Percentiles rank a stretch among this genome's conserved stretches.
Evolutionary conservation across 2,797 vertebrate genomes (phyloP).

Genomic region (Thaleichthys pacificus): DNA sequence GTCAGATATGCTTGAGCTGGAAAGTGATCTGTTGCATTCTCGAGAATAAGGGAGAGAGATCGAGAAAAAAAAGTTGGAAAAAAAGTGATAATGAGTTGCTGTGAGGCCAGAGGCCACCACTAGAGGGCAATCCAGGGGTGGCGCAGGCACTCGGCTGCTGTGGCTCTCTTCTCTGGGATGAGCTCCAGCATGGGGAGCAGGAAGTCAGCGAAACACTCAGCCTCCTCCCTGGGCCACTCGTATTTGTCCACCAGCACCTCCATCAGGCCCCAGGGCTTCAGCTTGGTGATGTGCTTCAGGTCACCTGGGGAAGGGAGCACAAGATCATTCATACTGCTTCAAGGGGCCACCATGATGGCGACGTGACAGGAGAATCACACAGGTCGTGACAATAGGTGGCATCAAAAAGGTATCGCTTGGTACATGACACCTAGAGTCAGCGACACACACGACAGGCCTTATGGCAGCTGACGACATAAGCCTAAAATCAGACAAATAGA

Average conservation of each 20-base stretch:
- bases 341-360: not conserved
- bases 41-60: slow-evolving; percentile 30
- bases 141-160: slow-evolving; percentile 89
- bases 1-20: slow-evolving; percentile 75
- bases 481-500: not conserved
- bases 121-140: slow-evolving; percentile 83
- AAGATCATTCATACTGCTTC: not conserved
- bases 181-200: slow-evolving; percentile 96
- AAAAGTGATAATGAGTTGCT: slow-evolving; percentile 38
- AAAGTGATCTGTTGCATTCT: slow-evolving; percentile 84
- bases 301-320: slow-evolving; percentile 77
- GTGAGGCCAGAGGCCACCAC: slow-evolving; percentile 50
- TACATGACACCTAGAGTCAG: not conserved
- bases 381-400: not conserved
- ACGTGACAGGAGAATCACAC: not conserved
- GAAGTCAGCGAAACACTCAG: slow-evolving; percentile 92
- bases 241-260: slow-evolving; percentile 97
- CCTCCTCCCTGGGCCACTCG: slow-evolving; percentile 91
- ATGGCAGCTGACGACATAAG: not conserved
- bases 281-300: slow-evolving; percentile 97
- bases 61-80: not conserved
- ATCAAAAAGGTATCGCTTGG: not conserved
- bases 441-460: no score
- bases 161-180: slow-evolving; percentile 93
- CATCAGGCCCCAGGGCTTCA: slow-evolving; percentile 96